phyloP scores from a whole-genome alignment of 2,113 vertebrate genomes.

The Pagrus major region DNA sequence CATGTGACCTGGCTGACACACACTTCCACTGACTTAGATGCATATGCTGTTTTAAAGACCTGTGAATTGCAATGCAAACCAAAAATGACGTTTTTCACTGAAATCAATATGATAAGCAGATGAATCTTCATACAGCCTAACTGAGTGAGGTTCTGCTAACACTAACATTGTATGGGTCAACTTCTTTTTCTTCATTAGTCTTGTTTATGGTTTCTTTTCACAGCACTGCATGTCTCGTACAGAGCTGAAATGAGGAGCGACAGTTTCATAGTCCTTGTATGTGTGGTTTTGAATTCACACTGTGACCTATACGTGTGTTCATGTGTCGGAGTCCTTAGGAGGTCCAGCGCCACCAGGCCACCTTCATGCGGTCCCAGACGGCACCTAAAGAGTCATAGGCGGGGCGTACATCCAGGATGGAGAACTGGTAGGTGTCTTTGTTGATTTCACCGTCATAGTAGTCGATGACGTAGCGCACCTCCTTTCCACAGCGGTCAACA shows the following conservation, averaged over 20 bases:
- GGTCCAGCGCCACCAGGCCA: conserved; percentile 97
- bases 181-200: background rate
- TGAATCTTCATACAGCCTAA: background rate
- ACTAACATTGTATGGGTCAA: background rate
- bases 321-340: conserved; percentile 77
- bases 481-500: conserved; percentile 92
- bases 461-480: conserved; percentile 95
- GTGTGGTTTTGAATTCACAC: background rate
- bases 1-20: background rate
- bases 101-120: conserved; percentile 12
- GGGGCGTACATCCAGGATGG: conserved; percentile 93
- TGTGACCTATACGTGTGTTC: background rate
- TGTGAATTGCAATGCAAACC: conserved; percentile 1
- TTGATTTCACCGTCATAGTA: conserved; percentile 94
- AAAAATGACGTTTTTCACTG: background rate
- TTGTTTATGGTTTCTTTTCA: conserved; percentile 15
- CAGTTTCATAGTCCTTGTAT: background rate
- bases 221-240: background rate
- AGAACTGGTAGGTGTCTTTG: conserved; percentile 90
- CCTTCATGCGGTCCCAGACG: conserved; percentile 96
- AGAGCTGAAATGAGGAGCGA: conserved; percentile 16
- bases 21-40: background rate
- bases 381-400: conserved; percentile 91
- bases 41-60: background rate
- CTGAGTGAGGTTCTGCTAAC: background rate